Evolutionary conservation across 2,888 invertebrate genomes (phyloP).

Genomic region (Mesochorus sp.): DNA sequence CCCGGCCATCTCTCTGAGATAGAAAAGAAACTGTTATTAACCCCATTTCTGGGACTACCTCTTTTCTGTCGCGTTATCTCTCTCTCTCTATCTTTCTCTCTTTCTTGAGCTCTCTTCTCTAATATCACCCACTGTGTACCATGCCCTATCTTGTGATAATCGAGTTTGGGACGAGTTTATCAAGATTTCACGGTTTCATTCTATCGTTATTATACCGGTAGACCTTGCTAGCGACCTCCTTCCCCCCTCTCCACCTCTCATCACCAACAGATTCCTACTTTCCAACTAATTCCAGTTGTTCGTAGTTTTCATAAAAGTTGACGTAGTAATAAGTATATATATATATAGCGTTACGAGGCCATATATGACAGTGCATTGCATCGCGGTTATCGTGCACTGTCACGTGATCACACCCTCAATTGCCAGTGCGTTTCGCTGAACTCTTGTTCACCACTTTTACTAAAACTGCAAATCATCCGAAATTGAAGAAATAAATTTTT

Average conservation of each 20-base stretch:
- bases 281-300: slow-evolving; percentile 70
- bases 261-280: slow-evolving; percentile 69
- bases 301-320: slow-evolving; percentile 43
- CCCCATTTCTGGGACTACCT: slow-evolving; percentile 49
- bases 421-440: too few relatives aligned
- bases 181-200: slow-evolving; percentile 71
- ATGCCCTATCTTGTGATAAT: slow-evolving; percentile 64
- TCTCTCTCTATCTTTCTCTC: background rate
- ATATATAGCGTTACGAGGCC: slow-evolving; percentile 6
- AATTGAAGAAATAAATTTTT: too few relatives aligned
- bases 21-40: slow-evolving; percentile 61
- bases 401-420: background rate
- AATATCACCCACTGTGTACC: slow-evolving; percentile 9
- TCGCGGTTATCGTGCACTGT: background rate
- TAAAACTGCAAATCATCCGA: too few relatives aligned
- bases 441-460: background rate
- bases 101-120: background rate
- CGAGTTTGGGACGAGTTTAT: slow-evolving; percentile 69
- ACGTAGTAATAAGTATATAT: background rate
- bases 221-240: background rate
- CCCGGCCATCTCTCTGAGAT: slow-evolving; percentile 21
- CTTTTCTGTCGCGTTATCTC: too few relatives aligned
- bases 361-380: background rate
- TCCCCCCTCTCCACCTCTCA: background rate
- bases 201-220: slow-evolving; percentile 17